Conservation (phyloP, 2,113 vertebrate genomes). For the Glareola pratincola region DNA sequence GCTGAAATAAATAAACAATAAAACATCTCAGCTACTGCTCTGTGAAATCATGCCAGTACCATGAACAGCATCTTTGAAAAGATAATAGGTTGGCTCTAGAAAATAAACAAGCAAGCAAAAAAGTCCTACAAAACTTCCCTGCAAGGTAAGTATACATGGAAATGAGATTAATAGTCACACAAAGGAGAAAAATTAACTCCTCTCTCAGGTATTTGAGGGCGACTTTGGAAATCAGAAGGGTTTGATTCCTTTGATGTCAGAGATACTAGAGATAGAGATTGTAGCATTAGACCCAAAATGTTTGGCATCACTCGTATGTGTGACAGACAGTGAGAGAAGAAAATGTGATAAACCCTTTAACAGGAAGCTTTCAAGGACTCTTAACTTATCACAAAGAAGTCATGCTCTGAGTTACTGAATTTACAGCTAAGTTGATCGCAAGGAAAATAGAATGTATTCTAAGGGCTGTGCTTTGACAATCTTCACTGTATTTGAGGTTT, state of each 20-base stretch:
- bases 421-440: background rate
- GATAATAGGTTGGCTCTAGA: background rate
- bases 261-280: background rate
- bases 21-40: background rate
- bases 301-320: background rate
- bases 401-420: background rate
- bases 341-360: background rate
- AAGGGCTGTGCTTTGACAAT: background rate
- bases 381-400: background rate
- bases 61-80: background rate
- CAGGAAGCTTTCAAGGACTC: background rate
- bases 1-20: constrained; percentile 11
- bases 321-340: background rate
- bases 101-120: background rate
- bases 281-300: background rate
- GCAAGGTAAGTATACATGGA: background rate
- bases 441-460: background rate
- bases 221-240: background rate
- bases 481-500: background rate
- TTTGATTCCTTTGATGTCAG: background rate
- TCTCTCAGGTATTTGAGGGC: background rate
- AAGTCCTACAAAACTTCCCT: background rate
- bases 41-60: background rate
- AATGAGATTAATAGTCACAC: background rate
- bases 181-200: background rate